Percentiles rank a stretch among this genome's conserved stretches.
Evolutionary conservation across 2,113 vertebrate species (phyloP).

Genomic region (Brachyhypopomus gauderio): DNA sequence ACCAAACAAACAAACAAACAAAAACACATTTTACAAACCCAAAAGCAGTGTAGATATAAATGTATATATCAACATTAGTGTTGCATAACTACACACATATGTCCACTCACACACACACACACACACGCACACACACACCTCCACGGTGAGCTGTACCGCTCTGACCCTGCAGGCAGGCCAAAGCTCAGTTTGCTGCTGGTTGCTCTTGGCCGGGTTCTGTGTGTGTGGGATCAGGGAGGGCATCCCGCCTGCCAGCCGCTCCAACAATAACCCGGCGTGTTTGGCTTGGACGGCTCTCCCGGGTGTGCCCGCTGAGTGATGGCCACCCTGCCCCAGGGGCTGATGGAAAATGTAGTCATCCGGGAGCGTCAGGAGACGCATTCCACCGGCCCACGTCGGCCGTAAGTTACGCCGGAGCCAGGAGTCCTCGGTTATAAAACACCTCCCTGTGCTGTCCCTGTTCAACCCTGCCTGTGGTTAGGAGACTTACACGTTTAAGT

Average conservation of each 20-base stretch:
- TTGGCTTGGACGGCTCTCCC: conserved; percentile 44
- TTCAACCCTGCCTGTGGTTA: conserved; percentile 2
- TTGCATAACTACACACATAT: not conserved
- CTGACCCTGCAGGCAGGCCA: conserved; percentile 46
- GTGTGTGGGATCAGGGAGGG: conserved; percentile 38
- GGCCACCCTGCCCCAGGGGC: conserved; percentile 20
- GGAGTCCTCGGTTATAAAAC: not conserved
- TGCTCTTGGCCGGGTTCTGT: conserved; percentile 49
- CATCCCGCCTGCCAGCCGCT: conserved; percentile 25
- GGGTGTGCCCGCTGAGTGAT: conserved; percentile 17
- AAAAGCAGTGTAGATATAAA: too few species aligned
- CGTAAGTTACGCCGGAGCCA: conserved; percentile 28
- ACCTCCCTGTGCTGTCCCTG: not conserved
- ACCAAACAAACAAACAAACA: not conserved
- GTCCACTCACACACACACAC: conserved; percentile 9
- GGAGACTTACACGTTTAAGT: not conserved
- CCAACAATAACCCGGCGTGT: conserved; percentile 56
- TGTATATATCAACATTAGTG: too few species aligned
- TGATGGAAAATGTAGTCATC: conserved; percentile 42
- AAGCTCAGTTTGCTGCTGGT: conserved; percentile 51
- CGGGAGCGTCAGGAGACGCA: conserved; percentile 34
- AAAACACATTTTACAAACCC: not conserved
- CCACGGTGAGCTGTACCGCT: not conserved
- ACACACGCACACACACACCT: conserved; percentile 14
- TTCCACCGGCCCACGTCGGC: conserved; percentile 14